Evolutionary conservation across 2,888 invertebrate genomes (phyloP), one percentile per base, ranked within the genome.

Genomic region (Phanerotoma sp.): DNA sequence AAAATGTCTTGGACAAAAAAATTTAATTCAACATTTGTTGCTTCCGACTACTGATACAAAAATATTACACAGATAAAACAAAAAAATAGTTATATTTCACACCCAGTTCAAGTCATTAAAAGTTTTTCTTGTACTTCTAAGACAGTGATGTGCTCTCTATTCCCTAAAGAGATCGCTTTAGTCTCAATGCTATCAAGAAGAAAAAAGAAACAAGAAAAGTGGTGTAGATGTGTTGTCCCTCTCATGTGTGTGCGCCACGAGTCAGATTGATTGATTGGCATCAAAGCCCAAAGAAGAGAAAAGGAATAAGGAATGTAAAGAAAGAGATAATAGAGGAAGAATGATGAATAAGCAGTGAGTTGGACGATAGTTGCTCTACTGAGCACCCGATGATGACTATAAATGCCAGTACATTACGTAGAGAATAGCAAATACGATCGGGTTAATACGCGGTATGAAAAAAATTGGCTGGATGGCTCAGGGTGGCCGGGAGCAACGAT

Each of bases 71-170:
- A 25, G 25, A 25, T 1, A 25, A 25, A 25, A 25, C 5, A 25
- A 25, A 25, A 7, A 9, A 9, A 25, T 25, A 25, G 25, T 25
- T 22, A 30, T 15, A 47, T 47, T 47, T 37, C 13, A 47, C 30
- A 37, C 18, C n/a, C n/a, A n/a, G 47, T 22, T 25, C 16, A 75
- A 69, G 70, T 74, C 73, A 75, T 76, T 75, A 75, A 67, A 74
- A 75, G 70, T 75, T 75, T 76, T 75, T 74, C 47, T 37, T 65
- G 64, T 71, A 69, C 68, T 70, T 70, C 74, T 75, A 69, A 68
- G 71, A 75, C 74, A 71, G 75, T 74, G 73, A 75, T 74, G 75
- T 74, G 73, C 71, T 72, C 71, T 70, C 37, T 40, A 49, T 49
- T 49, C 32, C 38, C 48, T 18, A 38, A 22, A 13, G 48, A n/a